Evolutionary conservation across 1,140 invertebrate species (phyloP).

Genomic region (Eueides isabella): DNA sequence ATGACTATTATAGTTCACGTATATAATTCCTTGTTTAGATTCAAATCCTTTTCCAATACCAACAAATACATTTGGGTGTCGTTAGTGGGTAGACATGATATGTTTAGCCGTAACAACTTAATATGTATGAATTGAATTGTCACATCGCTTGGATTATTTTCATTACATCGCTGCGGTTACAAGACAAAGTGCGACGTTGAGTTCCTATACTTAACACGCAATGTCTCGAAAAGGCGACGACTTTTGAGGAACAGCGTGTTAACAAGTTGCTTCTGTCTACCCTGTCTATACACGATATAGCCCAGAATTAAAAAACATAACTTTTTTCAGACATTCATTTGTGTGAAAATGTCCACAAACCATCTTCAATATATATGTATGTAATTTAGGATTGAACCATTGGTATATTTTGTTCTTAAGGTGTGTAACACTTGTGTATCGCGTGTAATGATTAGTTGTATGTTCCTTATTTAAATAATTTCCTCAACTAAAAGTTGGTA

Average conservation of each 20-base stretch:
- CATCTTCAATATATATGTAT: neutral
- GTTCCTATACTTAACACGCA: no score
- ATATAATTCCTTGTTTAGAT: neutral
- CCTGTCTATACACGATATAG: no score
- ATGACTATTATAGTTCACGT: neutral
- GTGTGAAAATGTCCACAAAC: neutral
- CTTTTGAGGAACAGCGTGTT: no score
- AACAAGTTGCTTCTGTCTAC: no score
- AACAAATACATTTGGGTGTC: neutral
- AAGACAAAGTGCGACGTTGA: neutral
- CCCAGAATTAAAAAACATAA: neutral
- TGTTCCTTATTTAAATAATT: conserved; percentile 78
- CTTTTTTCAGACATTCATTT: neutral
- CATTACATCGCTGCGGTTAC: no score
- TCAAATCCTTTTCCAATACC: conserved; percentile 21
- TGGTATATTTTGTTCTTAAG: conserved; percentile 43
- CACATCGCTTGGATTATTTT: neutral
- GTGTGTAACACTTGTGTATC: conserved; percentile 68
- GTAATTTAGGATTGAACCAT: conserved; percentile 23
- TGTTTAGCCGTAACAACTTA: no score
- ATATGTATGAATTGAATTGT: no score
- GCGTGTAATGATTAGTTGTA: conserved; percentile 62
- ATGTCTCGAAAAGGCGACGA: no score
- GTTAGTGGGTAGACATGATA: neutral
- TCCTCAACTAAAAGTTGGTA: conserved; percentile 79